Percentiles rank a stretch among this genome's conserved stretches.
These are phyloP conservation scores for Apantesis nais DNA, from an alignment of 2,888 invertebrate genomes.

Conservation along the genomic window DNA sequence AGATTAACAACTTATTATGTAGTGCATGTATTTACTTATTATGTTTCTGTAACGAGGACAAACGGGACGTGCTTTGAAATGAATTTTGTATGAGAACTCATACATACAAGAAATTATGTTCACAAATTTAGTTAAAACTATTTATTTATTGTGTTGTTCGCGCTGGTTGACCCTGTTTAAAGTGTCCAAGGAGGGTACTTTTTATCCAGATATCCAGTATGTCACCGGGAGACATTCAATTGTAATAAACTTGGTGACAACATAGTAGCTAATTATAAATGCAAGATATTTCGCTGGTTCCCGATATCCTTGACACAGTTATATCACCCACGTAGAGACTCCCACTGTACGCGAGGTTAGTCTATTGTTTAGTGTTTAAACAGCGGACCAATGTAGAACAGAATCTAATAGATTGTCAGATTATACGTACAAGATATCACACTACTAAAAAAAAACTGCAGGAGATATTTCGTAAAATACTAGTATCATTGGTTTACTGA, in stretches of 20 bases:
- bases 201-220: constrained; percentile 2
- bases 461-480: background rate
- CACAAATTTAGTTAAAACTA: background rate
- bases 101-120: background rate
- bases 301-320: constrained; percentile 75
- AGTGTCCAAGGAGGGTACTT: too few species aligned
- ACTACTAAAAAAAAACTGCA: background rate
- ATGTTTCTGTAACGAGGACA: background rate
- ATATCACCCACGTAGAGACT: constrained; percentile 60
- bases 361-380: constrained; percentile 36
- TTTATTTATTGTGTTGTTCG: background rate
- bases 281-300: constrained; percentile 49
- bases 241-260: constrained; percentile 14
- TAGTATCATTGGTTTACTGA: background rate
- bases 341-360: constrained; percentile 53
- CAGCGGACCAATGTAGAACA: constrained; percentile 39
- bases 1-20: constrained; percentile 29
- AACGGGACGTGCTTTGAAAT: background rate
- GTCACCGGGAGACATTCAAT: constrained; percentile 12
- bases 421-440: background rate
- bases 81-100: background rate
- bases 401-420: constrained; percentile 10
- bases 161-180: background rate
- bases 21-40: constrained; percentile 19
- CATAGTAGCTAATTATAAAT: constrained; percentile 31